Evolutionary conservation across 2,888 invertebrate species (phyloP).

Genomic region (Agapetus fuscipes): DNA sequence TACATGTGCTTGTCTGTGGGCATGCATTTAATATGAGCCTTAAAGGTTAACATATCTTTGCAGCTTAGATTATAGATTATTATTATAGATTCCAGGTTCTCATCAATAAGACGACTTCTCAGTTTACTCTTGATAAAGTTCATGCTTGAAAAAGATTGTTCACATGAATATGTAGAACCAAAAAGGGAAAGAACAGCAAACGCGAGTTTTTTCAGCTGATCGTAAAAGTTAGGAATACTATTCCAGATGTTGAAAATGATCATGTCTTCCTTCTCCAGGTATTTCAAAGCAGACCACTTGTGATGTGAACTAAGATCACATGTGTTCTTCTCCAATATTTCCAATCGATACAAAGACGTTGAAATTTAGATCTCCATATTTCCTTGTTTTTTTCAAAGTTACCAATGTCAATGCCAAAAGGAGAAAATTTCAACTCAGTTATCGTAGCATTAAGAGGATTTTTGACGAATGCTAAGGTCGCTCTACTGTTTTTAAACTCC

Average conservation of each 20-base stretch:
- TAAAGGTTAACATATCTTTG: no score
- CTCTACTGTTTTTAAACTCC: no score
- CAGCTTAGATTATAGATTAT: no score
- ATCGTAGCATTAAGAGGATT: no score
- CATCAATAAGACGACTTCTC: conserved; percentile 22
- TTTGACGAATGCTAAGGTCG: no score
- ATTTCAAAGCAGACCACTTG: conserved; percentile 19
- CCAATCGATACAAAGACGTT: no score
- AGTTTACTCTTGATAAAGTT: conserved; percentile 21
- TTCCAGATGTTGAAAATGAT: conserved; percentile 19
- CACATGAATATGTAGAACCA: conserved; percentile 15
- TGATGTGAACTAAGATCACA: conserved; percentile 28
- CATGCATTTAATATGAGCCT: no score
- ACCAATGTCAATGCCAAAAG: no score
- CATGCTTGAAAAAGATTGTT: conserved; percentile 21
- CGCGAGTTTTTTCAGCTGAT: conserved; percentile 14
- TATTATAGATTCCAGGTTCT: conserved; percentile 20
- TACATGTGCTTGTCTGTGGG: no score
- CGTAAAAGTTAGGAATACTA: conserved; percentile 15
- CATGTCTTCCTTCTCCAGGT: conserved; percentile 20
- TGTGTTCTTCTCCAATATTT: conserved; percentile 19
- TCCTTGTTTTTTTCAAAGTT: no score
- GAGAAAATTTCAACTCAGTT: no score
- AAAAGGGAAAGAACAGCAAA: conserved; percentile 16
- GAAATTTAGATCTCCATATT: no score